Percentiles rank a stretch among this genome's conserved stretches.
Conservation (phyloP, 2,888 invertebrate genomes). For the Chirona hameri region DNA sequence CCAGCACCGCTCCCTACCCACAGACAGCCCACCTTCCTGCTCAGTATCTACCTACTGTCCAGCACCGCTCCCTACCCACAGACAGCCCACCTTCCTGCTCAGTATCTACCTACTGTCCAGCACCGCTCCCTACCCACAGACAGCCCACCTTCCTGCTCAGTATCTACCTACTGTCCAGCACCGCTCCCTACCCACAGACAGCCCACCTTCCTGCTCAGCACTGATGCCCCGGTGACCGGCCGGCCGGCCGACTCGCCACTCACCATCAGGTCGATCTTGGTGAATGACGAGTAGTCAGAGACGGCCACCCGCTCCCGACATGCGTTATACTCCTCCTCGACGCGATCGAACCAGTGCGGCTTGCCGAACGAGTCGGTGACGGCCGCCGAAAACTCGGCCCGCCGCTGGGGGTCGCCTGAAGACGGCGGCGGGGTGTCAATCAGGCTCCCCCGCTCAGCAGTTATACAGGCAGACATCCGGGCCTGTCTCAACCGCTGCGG, state of each 20-base stretch:
- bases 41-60: too few species aligned
- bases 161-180: too few species aligned
- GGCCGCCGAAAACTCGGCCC: constrained; percentile 60
- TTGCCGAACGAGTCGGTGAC: constrained; percentile 82
- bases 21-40: too few species aligned
- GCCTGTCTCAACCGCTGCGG: too few species aligned
- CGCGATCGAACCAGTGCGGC: constrained; percentile 88
- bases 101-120: too few species aligned
- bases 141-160: neutral
- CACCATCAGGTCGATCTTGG: constrained; percentile 92
- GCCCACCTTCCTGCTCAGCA: neutral
- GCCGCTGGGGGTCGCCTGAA: neutral
- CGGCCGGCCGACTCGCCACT: constrained; percentile 41
- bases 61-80: too few species aligned
- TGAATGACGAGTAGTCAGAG: constrained; percentile 95
- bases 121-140: too few species aligned
- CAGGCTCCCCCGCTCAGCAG: too few species aligned
- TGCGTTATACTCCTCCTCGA: constrained; percentile 83
- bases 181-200: too few species aligned
- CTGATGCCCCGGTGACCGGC: constrained; percentile 28
- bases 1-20: too few species aligned
- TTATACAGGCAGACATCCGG: too few species aligned
- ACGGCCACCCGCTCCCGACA: constrained; percentile 89
- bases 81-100: too few species aligned
- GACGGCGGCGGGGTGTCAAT: neutral